phyloP scores from a whole-genome alignment of 2,888 invertebrate species.

The Drosophila algonquin region DNA sequence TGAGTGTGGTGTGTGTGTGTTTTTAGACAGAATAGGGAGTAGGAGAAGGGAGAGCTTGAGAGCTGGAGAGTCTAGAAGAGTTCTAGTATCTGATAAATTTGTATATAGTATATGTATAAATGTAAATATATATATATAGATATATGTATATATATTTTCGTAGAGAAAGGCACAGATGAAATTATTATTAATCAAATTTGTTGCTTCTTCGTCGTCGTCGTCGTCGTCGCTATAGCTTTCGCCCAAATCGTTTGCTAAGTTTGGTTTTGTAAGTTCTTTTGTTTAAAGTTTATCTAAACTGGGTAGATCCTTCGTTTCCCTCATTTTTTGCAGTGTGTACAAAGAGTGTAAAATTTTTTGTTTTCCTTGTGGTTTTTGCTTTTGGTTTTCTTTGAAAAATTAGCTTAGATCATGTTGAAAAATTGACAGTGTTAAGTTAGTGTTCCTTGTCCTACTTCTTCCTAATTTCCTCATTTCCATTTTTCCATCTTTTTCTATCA shows the following conservation, averaged over 20 bases:
- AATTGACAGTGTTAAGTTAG: slow-evolving; percentile 72
- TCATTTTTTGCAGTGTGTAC: slow-evolving; percentile 52
- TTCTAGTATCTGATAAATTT: slow-evolving; percentile 37
- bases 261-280: slow-evolving; percentile 54
- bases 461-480: slow-evolving; percentile 11
- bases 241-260: slow-evolving; percentile 52
- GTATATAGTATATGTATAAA: slow-evolving; percentile 41
- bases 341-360: slow-evolving; percentile 70
- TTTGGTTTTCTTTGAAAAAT: slow-evolving; percentile 36
- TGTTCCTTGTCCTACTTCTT: slow-evolving; percentile 18
- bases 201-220: slow-evolving; percentile 46
- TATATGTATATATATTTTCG: slow-evolving; percentile 53
- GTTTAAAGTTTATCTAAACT: slow-evolving; percentile 67
- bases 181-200: slow-evolving; percentile 75
- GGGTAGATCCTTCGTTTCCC: slow-evolving; percentile 20
- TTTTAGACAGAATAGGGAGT: slow-evolving; percentile 8
- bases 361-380: slow-evolving; percentile 14
- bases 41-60: slow-evolving; percentile 16
- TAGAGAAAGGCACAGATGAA: slow-evolving; percentile 83
- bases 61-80: slow-evolving; percentile 2
- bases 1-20: slow-evolving; percentile 8
- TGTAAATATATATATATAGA: slow-evolving; percentile 32
- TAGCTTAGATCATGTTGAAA: slow-evolving; percentile 57
- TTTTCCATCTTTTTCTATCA: not conserved
- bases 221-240: slow-evolving; percentile 30